These are phyloP conservation scores for Promerops cafer DNA, from an alignment of 2,113 vertebrate genomes.

Conservation along the genomic window DNA sequence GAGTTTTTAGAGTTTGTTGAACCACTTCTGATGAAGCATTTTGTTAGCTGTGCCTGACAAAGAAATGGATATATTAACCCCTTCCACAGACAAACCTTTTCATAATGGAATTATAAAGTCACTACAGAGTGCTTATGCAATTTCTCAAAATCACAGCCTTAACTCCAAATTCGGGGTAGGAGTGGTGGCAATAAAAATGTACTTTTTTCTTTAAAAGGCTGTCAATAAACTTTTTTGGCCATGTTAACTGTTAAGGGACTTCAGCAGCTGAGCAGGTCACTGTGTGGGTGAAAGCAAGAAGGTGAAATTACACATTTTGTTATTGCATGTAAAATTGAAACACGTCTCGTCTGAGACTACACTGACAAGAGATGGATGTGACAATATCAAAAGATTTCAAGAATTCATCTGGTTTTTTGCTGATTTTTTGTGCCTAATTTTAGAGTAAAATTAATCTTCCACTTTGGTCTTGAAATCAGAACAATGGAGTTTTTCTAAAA, in stretches of 20 bases:
- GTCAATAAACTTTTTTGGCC: neutral
- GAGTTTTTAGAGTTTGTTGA: neutral
- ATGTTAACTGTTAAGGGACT: neutral
- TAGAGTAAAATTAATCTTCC: neutral
- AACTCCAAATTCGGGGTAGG: neutral
- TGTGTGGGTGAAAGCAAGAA: neutral
- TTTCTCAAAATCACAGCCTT: neutral
- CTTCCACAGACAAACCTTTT: neutral
- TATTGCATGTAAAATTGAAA: neutral
- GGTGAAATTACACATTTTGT: neutral
- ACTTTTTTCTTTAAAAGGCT: neutral
- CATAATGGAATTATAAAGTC: neutral
- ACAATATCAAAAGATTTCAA: neutral
- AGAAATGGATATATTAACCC: neutral
- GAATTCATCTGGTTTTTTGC: neutral
- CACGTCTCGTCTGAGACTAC: rapidly evolving
- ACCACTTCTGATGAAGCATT: neutral
- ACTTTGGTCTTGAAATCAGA: neutral
- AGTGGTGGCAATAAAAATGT: rapidly evolving
- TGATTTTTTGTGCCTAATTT: neutral
- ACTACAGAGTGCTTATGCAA: neutral
- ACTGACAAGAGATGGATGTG: neutral
- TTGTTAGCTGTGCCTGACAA: neutral
- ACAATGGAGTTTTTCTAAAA: neutral
- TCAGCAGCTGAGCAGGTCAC: neutral